Evolutionary conservation across 2,888 invertebrate species (phyloP), one percentile per base, ranked within the genome.

Genomic region (Pristionchus fissidentatus): DNA sequence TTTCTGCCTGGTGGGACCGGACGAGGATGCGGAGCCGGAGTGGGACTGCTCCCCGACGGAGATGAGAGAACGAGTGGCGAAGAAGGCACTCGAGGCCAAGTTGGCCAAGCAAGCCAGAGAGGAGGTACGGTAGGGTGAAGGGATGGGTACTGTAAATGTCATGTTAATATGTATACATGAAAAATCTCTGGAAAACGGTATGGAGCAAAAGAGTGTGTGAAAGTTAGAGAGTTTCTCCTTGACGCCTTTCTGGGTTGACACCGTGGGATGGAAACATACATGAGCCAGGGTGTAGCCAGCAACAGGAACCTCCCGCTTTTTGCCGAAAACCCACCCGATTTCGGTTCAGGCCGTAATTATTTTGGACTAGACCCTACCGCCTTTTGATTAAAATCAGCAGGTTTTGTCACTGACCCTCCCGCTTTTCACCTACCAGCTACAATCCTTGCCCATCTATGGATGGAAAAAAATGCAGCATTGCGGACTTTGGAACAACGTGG

Each of bases 11-110:
- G 62, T 85, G 94, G 97, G 97, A 0, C 98, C 98, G 0, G 94
- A 94, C 22, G 95, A 95, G 77, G 97, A 97, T 92, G 94, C 95
- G 87, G 97, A 97, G 92, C 95, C 95, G 3, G 97, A 97, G 93
- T 96, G 96, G 0, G 95, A 95, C 86, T 93, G 96, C 4, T 94
- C 95, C n/a, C 90, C 93, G 0, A 91, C 92, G 19, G 93, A 93
- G 84, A 90, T 93, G 90, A 93, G 92, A 85, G 66, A 87, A 77
- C 70, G 84, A 77, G 84, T 87, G 46, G 83, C 87, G 88, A 90
- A 85, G 90, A 92, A 87, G 89, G 84, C 84, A 5, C 60, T 90
- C 79, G 88, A 89, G 49, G 86, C 84, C 13, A 88, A 90, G 29
- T 73, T 87, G 77, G 87, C 85, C 77, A 86, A 87, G 13, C 86